These are phyloP conservation scores for Drosophila mayri DNA, from an alignment of 1,140 invertebrate species.

Conservation along the genomic window DNA sequence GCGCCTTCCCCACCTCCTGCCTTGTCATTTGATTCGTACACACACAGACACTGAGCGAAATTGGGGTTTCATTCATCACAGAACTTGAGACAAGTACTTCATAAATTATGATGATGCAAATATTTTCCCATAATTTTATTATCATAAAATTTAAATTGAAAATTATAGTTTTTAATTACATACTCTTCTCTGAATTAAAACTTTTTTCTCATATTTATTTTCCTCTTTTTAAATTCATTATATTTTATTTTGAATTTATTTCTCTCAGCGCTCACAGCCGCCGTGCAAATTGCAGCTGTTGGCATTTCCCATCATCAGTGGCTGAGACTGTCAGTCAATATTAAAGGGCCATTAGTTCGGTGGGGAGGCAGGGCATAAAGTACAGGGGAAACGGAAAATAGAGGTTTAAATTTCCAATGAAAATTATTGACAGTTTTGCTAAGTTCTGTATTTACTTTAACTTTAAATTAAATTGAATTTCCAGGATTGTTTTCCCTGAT, in stretches of 20 bases:
- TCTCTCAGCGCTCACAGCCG: slow-evolving; percentile 1
- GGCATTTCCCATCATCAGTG: slow-evolving; percentile 52
- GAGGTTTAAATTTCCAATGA: not conserved
- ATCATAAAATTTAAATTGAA: too few species aligned
- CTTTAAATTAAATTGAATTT: not conserved
- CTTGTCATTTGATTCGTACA: slow-evolving; percentile 30
- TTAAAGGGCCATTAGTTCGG: slow-evolving; percentile 63
- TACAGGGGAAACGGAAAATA: not conserved
- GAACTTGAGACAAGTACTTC: not conserved
- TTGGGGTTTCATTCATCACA: not conserved
- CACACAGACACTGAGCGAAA: not conserved
- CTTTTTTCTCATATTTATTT: not conserved
- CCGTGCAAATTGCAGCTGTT: slow-evolving; percentile 64
- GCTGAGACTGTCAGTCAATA: slow-evolving; percentile 52
- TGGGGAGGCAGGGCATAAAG: not conserved
- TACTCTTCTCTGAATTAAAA: too few species aligned
- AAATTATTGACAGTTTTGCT: not conserved
- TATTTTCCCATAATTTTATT: not conserved
- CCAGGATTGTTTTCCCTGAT: not conserved
- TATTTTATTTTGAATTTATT: not conserved
- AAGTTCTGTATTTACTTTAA: slow-evolving; percentile 1
- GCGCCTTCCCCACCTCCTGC: not conserved
- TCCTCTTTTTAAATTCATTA: not conserved
- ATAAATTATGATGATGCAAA: not conserved
- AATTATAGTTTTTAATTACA: too few species aligned